Conservation (phyloP, 2,888 invertebrate genomes). For the Stenichneumon culpator region DNA sequence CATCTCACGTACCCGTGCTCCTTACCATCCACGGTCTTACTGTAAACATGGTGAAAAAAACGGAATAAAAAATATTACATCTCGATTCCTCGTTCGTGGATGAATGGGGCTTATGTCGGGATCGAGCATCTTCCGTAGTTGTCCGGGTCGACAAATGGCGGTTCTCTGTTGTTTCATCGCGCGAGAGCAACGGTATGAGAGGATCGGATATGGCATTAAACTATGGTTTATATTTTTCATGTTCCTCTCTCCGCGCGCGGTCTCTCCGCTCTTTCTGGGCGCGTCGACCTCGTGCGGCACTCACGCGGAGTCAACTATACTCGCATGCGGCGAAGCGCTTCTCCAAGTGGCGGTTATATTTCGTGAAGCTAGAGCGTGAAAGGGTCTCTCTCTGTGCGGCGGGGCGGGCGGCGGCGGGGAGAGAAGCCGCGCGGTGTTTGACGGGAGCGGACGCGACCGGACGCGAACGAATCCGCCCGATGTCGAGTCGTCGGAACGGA, state of each 20-base stretch:
- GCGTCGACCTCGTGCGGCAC: slow-evolving; percentile 69
- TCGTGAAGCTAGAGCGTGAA: slow-evolving; percentile 54
- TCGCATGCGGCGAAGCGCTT: slow-evolving; percentile 56
- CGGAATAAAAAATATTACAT: neutral
- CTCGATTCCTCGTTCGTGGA: neutral
- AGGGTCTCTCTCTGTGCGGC: slow-evolving; percentile 41
- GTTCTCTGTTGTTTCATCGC: slow-evolving; percentile 27
- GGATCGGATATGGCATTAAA: slow-evolving; percentile 32
- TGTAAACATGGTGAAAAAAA: neutral
- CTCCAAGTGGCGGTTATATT: slow-evolving; percentile 81
- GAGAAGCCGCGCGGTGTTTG: slow-evolving; percentile 47
- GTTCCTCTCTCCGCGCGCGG: slow-evolving; percentile 37
- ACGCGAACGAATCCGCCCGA: slow-evolving; percentile 56
- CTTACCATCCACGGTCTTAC: neutral
- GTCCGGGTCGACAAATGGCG: neutral
- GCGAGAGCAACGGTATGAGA: slow-evolving; percentile 36
- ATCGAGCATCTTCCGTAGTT: neutral
- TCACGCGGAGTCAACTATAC: slow-evolving; percentile 77
- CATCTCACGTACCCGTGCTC: neutral
- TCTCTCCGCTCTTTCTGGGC: slow-evolving; percentile 52
- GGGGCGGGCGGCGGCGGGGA: slow-evolving; percentile 28
- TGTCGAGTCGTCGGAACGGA: slow-evolving; percentile 10
- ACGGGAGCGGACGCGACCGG: slow-evolving; percentile 45
- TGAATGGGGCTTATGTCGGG: neutral
- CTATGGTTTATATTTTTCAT: slow-evolving; percentile 46